These are phyloP conservation scores for Saturnia japonica DNA, from an alignment of 2,888 invertebrate species.

Conservation along the genomic window DNA sequence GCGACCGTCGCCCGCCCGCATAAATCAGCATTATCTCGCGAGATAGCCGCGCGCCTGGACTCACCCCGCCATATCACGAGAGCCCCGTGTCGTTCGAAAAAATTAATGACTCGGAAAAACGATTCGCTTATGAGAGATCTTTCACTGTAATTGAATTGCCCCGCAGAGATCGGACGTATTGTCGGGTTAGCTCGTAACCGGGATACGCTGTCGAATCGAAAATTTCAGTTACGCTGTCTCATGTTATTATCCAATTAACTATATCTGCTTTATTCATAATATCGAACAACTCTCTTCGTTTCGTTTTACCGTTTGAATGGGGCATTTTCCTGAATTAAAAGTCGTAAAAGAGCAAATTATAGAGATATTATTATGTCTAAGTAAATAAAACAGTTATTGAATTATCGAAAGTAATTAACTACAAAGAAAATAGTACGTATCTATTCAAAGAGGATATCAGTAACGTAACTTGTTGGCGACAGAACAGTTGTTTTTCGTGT, in stretches of 20 bases:
- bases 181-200: constrained; percentile 59
- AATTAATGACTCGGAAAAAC: constrained; percentile 83
- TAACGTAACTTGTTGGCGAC: too few species aligned
- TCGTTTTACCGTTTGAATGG: background rate
- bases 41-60: constrained; percentile 77
- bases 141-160: constrained; percentile 81
- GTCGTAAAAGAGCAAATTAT: background rate
- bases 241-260: background rate
- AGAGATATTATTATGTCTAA: background rate
- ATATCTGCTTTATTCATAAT: background rate
- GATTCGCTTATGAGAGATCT: constrained; percentile 83
- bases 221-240: constrained; percentile 44
- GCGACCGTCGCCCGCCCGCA: constrained; percentile 74
- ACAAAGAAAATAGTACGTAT: too few species aligned
- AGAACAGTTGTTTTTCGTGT: too few species aligned
- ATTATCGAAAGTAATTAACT: too few species aligned
- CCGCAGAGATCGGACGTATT: constrained; percentile 73
- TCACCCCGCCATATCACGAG: constrained; percentile 76
- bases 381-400: too few species aligned
- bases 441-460: too few species aligned
- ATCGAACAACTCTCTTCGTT: background rate
- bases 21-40: constrained; percentile 83
- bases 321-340: background rate
- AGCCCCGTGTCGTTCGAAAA: constrained; percentile 80
- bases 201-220: constrained; percentile 44